These are phyloP conservation scores for Ophraella communa DNA, from an alignment of 2,888 invertebrate species.

Conservation along the genomic window DNA sequence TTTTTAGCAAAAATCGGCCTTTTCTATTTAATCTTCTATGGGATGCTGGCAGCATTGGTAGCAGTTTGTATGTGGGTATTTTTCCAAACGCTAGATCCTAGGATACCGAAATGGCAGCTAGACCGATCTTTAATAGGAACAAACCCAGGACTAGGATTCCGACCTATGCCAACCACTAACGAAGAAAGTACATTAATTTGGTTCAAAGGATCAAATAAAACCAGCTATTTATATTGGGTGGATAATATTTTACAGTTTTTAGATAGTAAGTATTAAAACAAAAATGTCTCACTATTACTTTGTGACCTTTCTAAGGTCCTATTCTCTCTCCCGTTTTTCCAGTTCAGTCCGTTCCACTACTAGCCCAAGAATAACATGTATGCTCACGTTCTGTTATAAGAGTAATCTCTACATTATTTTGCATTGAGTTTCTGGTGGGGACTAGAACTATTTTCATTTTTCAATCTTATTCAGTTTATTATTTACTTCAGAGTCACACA, in stretches of 20 bases:
- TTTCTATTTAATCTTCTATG: constrained; percentile 96
- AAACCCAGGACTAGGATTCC: constrained; percentile 95
- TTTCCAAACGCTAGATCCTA: constrained; percentile 86
- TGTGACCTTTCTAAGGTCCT: too few relatives aligned
- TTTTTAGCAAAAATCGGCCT: constrained; percentile 86
- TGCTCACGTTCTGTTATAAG: too few relatives aligned
- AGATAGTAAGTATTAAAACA: constrained; percentile 67
- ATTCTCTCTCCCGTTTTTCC: too few relatives aligned
- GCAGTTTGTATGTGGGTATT: constrained; percentile 95
- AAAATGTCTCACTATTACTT: neutral
- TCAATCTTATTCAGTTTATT: too few relatives aligned
- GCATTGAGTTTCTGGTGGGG: too few relatives aligned
- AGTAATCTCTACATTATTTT: too few relatives aligned
- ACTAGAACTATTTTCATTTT: too few relatives aligned
- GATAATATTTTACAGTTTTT: constrained; percentile 77
- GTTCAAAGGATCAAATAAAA: constrained; percentile 83
- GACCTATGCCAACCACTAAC: constrained; percentile 87
- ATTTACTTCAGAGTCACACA: too few relatives aligned
- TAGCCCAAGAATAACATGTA: too few relatives aligned
- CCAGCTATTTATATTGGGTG: constrained; percentile 81
- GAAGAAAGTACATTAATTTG: constrained; percentile 95
- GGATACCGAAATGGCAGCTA: constrained; percentile 88
- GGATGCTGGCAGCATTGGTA: constrained; percentile 89
- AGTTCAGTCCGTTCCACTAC: too few relatives aligned
- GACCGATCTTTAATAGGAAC: constrained; percentile 88